Evolutionary conservation across 92 coral and sea anemone species (phyloP), one percentile per base, ranked within the genome.

Genomic region (Umimayanthus kanabou): DNA sequence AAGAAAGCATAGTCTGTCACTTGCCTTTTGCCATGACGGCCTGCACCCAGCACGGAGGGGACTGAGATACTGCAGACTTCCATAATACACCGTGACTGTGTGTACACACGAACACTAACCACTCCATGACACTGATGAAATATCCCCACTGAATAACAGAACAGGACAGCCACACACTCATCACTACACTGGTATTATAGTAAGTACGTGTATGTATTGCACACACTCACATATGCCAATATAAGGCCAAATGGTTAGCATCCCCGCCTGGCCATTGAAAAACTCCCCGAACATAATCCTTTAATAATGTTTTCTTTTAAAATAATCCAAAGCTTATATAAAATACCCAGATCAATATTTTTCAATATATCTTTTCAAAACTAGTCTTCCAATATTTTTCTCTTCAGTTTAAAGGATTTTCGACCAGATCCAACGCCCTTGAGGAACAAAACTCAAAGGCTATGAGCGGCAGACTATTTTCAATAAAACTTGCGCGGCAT

Each of bases 51-150:
- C 89, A 79, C 6, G 99, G 99, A 28, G 95, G 98, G 22, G 76
- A 55, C 58, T 53, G 58, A 9, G 90, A 40, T 10, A 61, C 69
- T 22, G 88, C 86, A 11, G 92, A 72, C 79, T 89, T 95, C 98
- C 99, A 96, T 73, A 87, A 81, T 33, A 90, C 84, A 42, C 99
- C 98, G 53, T 89, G 87, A 45, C 97, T 88, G 76, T 96, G 99
- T 30, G 99, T 95, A 57, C 99, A 95, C 22, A 96, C 99, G 89
- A 96, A 95, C 50, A 95, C 98, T 45, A 93, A 70, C 99, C 98
- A 96, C 82, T 96, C 98, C 83, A 95, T 5, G 49, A 93, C 98
- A 89, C 95, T 95, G 86, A 96, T 88, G n/a, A 96, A 88, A 82
- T 94, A 96, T 2, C 98, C 99, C 95, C 93, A 96, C 99, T 96